phyloP scores from a whole-genome alignment of 2,888 invertebrate genomes.

The Craniophora ligustri region DNA sequence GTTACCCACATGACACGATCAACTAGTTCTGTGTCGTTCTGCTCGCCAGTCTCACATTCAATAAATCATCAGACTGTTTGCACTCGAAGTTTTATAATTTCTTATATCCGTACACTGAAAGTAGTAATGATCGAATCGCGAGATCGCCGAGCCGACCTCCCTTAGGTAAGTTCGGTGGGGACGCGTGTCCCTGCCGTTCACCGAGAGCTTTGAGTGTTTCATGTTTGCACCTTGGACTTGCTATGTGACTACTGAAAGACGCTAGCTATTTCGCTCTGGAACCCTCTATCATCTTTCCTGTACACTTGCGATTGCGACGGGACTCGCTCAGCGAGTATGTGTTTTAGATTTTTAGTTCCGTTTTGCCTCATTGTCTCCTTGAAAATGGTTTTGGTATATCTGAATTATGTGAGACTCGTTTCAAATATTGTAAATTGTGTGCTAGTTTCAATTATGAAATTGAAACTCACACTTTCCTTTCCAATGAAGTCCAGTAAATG shows the following conservation, averaged over 20 bases:
- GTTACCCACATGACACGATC: constrained; percentile 29
- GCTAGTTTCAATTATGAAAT: constrained; percentile 16
- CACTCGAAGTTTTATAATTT: constrained; percentile 5
- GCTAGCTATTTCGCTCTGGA: constrained; percentile 88
- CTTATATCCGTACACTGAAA: constrained; percentile 21
- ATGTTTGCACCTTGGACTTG: constrained; percentile 90
- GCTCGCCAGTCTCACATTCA: constrained; percentile 37
- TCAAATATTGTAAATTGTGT: constrained; percentile 12
- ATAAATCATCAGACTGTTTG: constrained; percentile 14
- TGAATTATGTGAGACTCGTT: constrained; percentile 29
- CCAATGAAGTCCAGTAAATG: constrained; percentile 28
- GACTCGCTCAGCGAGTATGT: constrained; percentile 75
- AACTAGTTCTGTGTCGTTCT: constrained; percentile 37
- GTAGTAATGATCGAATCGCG: constrained; percentile 33
- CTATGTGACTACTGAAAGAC: constrained; percentile 87
- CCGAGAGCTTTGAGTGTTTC: constrained; percentile 89
- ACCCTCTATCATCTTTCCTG: constrained; percentile 87
- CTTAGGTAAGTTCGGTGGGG: constrained; percentile 84
- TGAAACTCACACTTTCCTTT: constrained; percentile 26
- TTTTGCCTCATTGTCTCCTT: constrained; percentile 60
- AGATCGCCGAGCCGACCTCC: constrained; percentile 59
- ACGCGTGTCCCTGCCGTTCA: constrained; percentile 78
- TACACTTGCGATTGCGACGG: constrained; percentile 87
- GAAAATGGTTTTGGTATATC: constrained; percentile 23
- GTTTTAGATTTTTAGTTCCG: constrained; percentile 62